Evolutionary conservation across 35 echinoderm and acorn worm genomes (phyloP).

Genomic region (Acanthaster planci): DNA sequence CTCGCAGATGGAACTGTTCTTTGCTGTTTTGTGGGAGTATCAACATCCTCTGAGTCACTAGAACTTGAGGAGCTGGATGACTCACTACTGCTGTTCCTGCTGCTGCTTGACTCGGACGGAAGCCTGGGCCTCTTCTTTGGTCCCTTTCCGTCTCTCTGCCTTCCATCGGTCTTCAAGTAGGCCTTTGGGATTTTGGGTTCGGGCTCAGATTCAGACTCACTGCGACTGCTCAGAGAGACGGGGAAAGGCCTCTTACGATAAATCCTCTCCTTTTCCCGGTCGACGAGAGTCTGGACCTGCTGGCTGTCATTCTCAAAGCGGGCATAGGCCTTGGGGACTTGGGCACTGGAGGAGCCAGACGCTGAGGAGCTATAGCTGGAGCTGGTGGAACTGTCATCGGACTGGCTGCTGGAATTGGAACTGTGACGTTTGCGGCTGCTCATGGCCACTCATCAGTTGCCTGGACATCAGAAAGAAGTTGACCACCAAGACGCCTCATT

Average conservation of each 20-base stretch:
- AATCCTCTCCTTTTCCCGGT: slow-evolving; percentile 26
- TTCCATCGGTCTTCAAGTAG: slow-evolving; percentile 30
- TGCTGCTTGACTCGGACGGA: neutral
- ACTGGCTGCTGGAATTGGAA: neutral
- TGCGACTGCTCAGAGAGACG: neutral
- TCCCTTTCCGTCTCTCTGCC: neutral
- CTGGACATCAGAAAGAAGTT: no score
- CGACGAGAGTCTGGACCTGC: slow-evolving; percentile 31
- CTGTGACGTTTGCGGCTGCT: neutral
- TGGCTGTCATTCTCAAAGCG: slow-evolving; percentile 38
- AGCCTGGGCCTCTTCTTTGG: slow-evolving; percentile 9
- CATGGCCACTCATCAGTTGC: neutral
- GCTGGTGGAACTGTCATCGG: neutral
- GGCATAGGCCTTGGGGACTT: slow-evolving; percentile 28
- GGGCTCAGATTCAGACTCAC: slow-evolving; percentile 9
- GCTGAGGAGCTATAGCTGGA: neutral
- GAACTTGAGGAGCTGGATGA: slow-evolving; percentile 35
- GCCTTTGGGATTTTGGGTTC: slow-evolving; percentile 41
- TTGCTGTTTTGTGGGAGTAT: slow-evolving; percentile 8
- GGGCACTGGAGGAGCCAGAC: neutral
- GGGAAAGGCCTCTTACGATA: slow-evolving; percentile 3
- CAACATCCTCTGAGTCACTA: slow-evolving; percentile 7
- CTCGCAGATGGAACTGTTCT: neutral
- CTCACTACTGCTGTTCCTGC: slow-evolving; percentile 13
- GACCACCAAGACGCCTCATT: no score